Conservation (phyloP, 2,888 invertebrate species). For the Pristionchus fissidentatus region DNA sequence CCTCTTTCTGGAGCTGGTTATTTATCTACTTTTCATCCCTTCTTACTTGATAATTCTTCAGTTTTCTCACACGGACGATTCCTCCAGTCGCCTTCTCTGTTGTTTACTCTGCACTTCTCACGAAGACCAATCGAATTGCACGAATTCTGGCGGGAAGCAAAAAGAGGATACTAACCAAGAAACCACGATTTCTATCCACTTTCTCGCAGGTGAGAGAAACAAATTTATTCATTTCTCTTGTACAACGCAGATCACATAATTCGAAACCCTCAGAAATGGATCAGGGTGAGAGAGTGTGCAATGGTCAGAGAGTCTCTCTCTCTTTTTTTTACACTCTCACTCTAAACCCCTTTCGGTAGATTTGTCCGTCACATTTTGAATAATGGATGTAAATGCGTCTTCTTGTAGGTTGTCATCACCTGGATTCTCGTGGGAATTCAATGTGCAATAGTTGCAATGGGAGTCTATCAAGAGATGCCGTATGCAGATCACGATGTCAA, state of each 20-base stretch:
- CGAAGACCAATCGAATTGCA: constrained; percentile 96
- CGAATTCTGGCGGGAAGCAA: constrained; percentile 97
- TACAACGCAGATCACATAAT: no score
- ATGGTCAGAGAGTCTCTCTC: no score
- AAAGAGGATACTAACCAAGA: constrained; percentile 88
- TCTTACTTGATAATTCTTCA: constrained; percentile 71
- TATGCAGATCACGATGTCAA: constrained; percentile 61
- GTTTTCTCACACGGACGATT: constrained; percentile 86
- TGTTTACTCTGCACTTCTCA: constrained; percentile 94
- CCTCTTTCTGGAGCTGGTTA: constrained; percentile 77
- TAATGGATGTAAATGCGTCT: background rate
- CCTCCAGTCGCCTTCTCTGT: constrained; percentile 90
- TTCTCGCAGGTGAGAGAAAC: constrained; percentile 87
- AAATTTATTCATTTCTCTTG: background rate
- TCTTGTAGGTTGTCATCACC: constrained; percentile 83
- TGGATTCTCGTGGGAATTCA: constrained; percentile 89
- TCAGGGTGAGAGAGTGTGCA: no score
- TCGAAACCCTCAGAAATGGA: no score
- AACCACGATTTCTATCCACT: constrained; percentile 93
- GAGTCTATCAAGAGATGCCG: constrained; percentile 81
- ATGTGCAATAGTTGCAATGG: constrained; percentile 83
- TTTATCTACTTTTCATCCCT: constrained; percentile 78
- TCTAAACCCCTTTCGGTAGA: no score
- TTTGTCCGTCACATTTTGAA: no score
- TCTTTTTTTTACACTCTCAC: background rate